Base-by-base conservation (phyloP, 2,113 vertebrate species). In the Takifugu flavidus region DNA sequence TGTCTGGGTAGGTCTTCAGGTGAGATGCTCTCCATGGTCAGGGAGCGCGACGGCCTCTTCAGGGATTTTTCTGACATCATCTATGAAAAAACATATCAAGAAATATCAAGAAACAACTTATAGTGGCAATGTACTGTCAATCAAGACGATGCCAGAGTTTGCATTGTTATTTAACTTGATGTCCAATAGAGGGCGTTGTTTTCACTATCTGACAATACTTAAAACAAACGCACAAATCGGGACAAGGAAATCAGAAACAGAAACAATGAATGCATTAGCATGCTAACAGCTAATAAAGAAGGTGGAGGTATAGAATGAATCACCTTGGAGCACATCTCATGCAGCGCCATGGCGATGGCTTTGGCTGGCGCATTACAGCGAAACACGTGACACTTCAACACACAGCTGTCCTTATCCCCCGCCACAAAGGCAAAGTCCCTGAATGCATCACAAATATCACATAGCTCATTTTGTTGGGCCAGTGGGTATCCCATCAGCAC, bases 371-470 rank as follows among this genome's bases (percentile, higher is more conserved):
- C 93, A 0, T 95, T 88, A 82, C 96, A 98, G 73, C 91, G 94
- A 76, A 98, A 98, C 67, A 98, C 96, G 1, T 98, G 96, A 79
- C 96, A 98, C 89, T 98, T 98, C 62, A 98, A 87, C 88, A 96
- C 88, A 20, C 95, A 96, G 79, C 93, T 95, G 79, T 98, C 95
- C 87, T 98, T 97, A 82, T 98, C 96, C 5, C 93, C 94, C 6
- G 95, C 95, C 76, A 98, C 95, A 6, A 98, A 98, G 47, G 96
- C 96, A 14, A 98, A 98, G 87, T 98, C 95, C 88, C 96, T 98
- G 88, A 71, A 84, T 0, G 4, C 25, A 13, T 13, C 50, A 31
- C 28, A 65, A 6, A 67, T 47, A 43, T 27, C 44, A 44, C 42
- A 67, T 43, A 39, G 13, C 2, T 14, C 15, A n/a, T 15, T 28